A percentile compares a stretch with the other conserved stretches of the same genome.
Evolutionary conservation across 2,888 invertebrate genomes (phyloP).

Genomic region (Chloromyia formosa): DNA sequence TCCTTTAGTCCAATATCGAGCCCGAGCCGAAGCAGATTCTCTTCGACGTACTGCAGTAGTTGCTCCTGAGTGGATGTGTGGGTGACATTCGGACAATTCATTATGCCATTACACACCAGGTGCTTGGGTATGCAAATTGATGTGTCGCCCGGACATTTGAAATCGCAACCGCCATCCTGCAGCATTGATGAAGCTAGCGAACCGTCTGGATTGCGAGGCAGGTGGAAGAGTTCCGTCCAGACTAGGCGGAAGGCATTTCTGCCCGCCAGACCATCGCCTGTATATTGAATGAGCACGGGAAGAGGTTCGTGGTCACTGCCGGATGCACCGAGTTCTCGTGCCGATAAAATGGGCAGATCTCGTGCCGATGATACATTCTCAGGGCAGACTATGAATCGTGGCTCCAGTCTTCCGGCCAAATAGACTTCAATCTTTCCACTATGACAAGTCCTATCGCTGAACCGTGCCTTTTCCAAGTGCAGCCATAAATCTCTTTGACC

Average conservation of each 20-base stretch:
- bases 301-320: constrained; percentile 70
- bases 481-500: constrained; percentile 86
- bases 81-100: constrained; percentile 84
- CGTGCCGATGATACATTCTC: constrained; percentile 84
- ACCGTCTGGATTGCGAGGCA: constrained; percentile 85
- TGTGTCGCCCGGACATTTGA: constrained; percentile 85
- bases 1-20: constrained; percentile 65
- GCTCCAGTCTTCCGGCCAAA: constrained; percentile 75
- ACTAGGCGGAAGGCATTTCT: constrained; percentile 87
- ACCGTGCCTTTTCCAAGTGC: constrained; percentile 86
- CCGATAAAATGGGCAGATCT: constrained; percentile 81
- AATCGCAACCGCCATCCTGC: constrained; percentile 81
- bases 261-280: constrained; percentile 80
- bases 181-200: constrained; percentile 80
- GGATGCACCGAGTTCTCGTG: constrained; percentile 75
- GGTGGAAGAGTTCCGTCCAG: constrained; percentile 88
- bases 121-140: constrained; percentile 84
- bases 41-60: constrained; percentile 69
- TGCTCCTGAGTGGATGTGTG: constrained; percentile 62
- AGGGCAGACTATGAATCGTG: constrained; percentile 83
- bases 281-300: constrained; percentile 76
- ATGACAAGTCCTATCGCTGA: constrained; percentile 84
- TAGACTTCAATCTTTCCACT: constrained; percentile 88
- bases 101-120: constrained; percentile 85
- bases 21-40: constrained; percentile 70